phyloP scores from a whole-genome alignment of 2,888 invertebrate genomes.

The Formica aserva region DNA sequence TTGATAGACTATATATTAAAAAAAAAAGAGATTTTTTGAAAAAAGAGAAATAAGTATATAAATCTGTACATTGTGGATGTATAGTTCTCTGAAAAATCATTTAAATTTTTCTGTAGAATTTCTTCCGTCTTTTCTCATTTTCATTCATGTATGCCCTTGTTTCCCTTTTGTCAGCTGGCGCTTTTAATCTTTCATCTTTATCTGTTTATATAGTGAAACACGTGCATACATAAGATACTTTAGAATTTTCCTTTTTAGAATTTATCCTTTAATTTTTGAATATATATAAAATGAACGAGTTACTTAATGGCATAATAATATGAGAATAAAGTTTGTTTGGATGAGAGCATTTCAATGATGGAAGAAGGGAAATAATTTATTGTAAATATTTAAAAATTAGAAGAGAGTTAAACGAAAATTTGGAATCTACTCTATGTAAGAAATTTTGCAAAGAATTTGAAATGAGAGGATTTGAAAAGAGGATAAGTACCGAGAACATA shows the following conservation, averaged over 20 bases:
- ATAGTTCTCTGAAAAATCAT: background rate
- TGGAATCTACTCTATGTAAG: background rate
- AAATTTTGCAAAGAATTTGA: background rate
- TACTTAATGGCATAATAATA: background rate
- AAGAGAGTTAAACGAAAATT: background rate
- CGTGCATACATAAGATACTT: too few species aligned
- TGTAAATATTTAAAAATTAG: background rate
- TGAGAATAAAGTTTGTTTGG: background rate
- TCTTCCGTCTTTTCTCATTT: background rate
- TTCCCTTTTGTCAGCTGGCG: too few species aligned
- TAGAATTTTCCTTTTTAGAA: background rate
- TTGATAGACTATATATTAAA: too few species aligned
- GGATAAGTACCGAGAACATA: background rate
- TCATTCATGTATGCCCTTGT: background rate
- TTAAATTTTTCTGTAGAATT: background rate
- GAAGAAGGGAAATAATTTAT: background rate
- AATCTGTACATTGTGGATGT: background rate
- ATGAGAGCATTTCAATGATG: background rate
- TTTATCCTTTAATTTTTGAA: background rate
- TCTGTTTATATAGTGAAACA: too few species aligned
- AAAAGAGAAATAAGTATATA: background rate
- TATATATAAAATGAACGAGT: background rate
- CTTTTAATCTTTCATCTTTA: too few species aligned
- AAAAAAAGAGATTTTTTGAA: too few species aligned
- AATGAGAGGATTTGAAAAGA: background rate